phyloP scores from a whole-genome alignment of 1,140 invertebrate species.

The Ips nitidus region DNA sequence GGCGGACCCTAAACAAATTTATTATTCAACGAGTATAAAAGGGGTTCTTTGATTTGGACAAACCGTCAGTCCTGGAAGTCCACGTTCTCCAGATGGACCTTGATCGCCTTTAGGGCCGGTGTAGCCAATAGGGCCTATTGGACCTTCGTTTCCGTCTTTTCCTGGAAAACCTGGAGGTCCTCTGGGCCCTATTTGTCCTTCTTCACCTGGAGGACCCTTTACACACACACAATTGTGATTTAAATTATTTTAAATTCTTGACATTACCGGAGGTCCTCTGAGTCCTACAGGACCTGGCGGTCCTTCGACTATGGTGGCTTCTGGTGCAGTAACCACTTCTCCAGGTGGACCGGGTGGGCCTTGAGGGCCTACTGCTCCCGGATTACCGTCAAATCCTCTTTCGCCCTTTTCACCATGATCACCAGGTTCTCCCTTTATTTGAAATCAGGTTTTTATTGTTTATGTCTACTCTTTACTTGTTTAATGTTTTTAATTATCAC shows the following conservation, averaged over 20 bases:
- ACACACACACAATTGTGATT: background rate
- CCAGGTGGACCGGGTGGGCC: slow-evolving; percentile 41
- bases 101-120: slow-evolving; percentile 35
- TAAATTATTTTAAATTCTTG: background rate
- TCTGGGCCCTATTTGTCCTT: slow-evolving; percentile 41
- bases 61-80: slow-evolving; percentile 39
- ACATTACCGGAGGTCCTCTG: slow-evolving; percentile 35
- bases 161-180: slow-evolving; percentile 39
- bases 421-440: background rate
- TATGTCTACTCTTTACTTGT: no score
- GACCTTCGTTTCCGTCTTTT: slow-evolving; percentile 40
- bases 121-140: slow-evolving; percentile 30
- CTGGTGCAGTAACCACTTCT: slow-evolving; percentile 22
- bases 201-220: slow-evolving; percentile 2
- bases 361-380: slow-evolving; percentile 38
- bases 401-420: slow-evolving; percentile 45
- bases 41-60: background rate
- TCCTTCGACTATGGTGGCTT: slow-evolving; percentile 33
- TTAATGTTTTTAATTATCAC: no score
- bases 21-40: background rate
- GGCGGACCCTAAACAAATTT: slow-evolving; percentile 37
- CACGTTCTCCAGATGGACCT: slow-evolving; percentile 39
- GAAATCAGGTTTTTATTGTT: no score
- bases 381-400: slow-evolving; percentile 45
- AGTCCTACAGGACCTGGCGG: slow-evolving; percentile 37